phyloP scores from a whole-genome alignment of 2,888 invertebrate genomes.

The Plebejus melissa region DNA sequence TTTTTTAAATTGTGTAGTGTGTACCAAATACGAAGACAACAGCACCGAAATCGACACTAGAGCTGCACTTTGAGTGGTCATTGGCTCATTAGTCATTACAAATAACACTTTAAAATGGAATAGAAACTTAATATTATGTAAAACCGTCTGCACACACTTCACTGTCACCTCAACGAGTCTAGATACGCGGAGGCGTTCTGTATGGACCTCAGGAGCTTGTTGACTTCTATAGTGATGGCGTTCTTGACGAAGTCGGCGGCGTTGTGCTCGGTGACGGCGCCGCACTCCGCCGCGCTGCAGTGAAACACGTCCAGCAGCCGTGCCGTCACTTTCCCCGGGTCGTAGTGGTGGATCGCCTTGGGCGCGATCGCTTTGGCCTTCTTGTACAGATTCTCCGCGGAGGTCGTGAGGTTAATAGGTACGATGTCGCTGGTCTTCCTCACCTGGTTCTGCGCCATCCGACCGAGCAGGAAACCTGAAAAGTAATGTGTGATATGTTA shows the following conservation, averaged over 20 bases:
- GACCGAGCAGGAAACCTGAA: constrained; percentile 65
- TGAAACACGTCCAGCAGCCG: constrained; percentile 56
- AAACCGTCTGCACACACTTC: constrained; percentile 8
- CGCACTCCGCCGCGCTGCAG: constrained; percentile 51
- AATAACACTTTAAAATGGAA: neutral
- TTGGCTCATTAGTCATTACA: neutral
- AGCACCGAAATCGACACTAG: too few species aligned
- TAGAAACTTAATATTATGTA: neutral
- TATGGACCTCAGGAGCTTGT: constrained; percentile 54
- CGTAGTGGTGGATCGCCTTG: constrained; percentile 57
- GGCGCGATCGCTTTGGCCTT: constrained; percentile 59
- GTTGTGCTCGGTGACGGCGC: constrained; percentile 49
- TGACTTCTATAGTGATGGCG: constrained; percentile 55
- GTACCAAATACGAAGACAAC: neutral
- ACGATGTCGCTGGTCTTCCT: constrained; percentile 52
- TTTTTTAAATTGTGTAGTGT: neutral
- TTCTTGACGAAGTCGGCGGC: constrained; percentile 56
- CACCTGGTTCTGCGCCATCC: constrained; percentile 54
- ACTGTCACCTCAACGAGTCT: constrained; percentile 60
- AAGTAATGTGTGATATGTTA: constrained; percentile 30
- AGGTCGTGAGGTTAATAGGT: constrained; percentile 53
- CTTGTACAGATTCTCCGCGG: constrained; percentile 56
- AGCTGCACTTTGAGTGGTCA: neutral
- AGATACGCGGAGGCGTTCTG: constrained; percentile 60
- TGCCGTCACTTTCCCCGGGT: constrained; percentile 53